These are phyloP conservation scores for Andrena cerasifolii DNA, from an alignment of 1,140 invertebrate genomes.

Conservation along the genomic window DNA sequence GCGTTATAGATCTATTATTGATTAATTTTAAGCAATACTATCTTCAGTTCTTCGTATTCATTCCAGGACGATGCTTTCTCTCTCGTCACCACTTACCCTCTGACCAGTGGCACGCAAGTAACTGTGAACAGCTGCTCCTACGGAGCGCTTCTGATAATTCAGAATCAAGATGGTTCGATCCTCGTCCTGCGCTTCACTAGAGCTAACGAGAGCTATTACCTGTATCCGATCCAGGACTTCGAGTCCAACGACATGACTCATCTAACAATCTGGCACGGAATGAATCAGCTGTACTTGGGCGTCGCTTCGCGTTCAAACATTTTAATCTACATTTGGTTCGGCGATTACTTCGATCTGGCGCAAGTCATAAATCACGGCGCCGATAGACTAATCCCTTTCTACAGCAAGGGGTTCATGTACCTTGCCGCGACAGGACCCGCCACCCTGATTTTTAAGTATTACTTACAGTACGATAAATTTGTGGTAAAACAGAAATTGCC, in stretches of 20 bases:
- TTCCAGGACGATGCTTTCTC: conserved; percentile 27
- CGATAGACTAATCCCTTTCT: conserved; percentile 55
- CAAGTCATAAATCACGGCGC: conserved; percentile 69
- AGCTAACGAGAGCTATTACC: background rate
- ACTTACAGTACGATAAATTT: conserved; percentile 52
- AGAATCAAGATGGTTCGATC: conserved; percentile 35
- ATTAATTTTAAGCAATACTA: background rate
- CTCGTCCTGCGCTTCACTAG: conserved; percentile 40
- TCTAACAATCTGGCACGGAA: conserved; percentile 55
- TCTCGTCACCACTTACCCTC: background rate
- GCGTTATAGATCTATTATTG: conserved; percentile 24
- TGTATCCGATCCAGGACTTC: conserved; percentile 53
- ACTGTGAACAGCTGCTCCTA: conserved; percentile 39
- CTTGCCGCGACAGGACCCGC: conserved; percentile 30
- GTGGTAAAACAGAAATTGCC: conserved; percentile 53
- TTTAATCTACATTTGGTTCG: conserved; percentile 80
- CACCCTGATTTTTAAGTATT: conserved; percentile 52
- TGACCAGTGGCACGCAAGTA: conserved; percentile 48
- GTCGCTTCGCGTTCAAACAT: conserved; percentile 43
- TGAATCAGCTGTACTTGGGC: conserved; percentile 62
- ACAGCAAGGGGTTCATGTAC: conserved; percentile 53
- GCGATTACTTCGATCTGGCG: conserved; percentile 82
- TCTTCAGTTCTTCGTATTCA: background rate
- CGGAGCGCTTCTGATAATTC: conserved; percentile 42
- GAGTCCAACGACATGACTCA: conserved; percentile 33